phyloP scores from a whole-genome alignment of 2,113 vertebrate species.

The Semnopithecus entellus region DNA sequence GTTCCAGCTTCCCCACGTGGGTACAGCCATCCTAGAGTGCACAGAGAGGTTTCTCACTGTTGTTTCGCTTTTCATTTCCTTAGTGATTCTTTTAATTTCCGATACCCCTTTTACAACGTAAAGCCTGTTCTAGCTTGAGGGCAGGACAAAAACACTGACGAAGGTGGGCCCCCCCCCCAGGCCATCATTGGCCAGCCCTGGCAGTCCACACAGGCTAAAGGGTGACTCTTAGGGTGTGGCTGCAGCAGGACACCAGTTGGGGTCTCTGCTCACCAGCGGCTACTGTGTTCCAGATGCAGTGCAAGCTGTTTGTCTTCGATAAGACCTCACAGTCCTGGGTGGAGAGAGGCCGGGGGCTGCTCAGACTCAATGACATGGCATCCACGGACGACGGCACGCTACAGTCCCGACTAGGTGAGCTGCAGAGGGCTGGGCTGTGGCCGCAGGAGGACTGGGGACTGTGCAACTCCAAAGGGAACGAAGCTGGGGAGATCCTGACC shows the following conservation, averaged over 20 bases:
- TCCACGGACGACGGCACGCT: constrained; percentile 94
- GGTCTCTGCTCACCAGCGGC: neutral
- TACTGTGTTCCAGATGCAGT: constrained; percentile 92
- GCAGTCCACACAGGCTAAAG: neutral
- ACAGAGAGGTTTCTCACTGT: neutral
- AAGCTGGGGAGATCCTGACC: neutral
- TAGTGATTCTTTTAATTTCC: neutral
- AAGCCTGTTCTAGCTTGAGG: neutral
- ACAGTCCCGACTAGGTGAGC: constrained; percentile 96
- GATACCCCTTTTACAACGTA: neutral
- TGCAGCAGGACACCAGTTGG: neutral
- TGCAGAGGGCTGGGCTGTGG: neutral
- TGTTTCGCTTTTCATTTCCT: neutral
- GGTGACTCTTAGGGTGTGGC: rapidly evolving
- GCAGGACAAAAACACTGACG: neutral
- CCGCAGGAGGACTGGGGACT: neutral
- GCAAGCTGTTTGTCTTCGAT: constrained; percentile 99
- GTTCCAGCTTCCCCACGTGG: neutral
- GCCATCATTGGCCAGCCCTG: neutral
- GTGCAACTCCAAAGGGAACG: neutral
- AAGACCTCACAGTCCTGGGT: constrained; percentile 99
- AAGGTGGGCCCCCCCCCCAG: neutral
- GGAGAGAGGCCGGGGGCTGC: constrained; percentile 95
- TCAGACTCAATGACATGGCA: constrained; percentile 98
- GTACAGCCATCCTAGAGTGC: neutral